Evolutionary conservation across 2,888 invertebrate species (phyloP).

Genomic region (Catocala sponsa): DNA sequence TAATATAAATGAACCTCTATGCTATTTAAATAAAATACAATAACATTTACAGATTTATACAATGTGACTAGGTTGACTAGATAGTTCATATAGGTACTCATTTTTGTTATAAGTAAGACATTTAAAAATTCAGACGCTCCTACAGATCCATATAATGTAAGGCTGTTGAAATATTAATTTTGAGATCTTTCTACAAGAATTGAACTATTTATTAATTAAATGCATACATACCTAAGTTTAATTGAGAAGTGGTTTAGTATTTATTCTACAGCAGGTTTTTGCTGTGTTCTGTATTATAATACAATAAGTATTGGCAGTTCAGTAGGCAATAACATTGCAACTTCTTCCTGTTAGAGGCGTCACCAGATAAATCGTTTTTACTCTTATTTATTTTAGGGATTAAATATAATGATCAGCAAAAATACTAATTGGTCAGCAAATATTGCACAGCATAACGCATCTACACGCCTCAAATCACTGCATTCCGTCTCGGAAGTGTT

Average conservation of each 20-base stretch:
- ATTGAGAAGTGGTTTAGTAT: not conserved
- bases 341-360: not conserved
- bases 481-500: no score
- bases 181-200: not conserved
- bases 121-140: not conserved
- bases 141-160: no score
- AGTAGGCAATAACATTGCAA: not conserved
- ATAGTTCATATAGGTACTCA: constrained; percentile 23
- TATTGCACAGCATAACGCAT: no score
- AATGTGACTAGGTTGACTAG: constrained; percentile 52
- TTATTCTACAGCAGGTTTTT: no score
- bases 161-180: no score
- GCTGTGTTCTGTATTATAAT: no score
- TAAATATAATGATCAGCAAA: no score
- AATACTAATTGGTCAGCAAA: no score
- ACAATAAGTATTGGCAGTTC: not conserved
- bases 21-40: constrained; percentile 30
- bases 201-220: constrained; percentile 1
- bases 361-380: not conserved
- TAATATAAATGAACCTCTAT: constrained; percentile 18
- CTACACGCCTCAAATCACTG: no score
- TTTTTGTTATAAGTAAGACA: not conserved
- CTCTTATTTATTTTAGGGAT: no score
- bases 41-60: constrained; percentile 58
- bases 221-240: not conserved